Conservation (phyloP, 2,888 invertebrate genomes). For the Nomada ruficornis region DNA sequence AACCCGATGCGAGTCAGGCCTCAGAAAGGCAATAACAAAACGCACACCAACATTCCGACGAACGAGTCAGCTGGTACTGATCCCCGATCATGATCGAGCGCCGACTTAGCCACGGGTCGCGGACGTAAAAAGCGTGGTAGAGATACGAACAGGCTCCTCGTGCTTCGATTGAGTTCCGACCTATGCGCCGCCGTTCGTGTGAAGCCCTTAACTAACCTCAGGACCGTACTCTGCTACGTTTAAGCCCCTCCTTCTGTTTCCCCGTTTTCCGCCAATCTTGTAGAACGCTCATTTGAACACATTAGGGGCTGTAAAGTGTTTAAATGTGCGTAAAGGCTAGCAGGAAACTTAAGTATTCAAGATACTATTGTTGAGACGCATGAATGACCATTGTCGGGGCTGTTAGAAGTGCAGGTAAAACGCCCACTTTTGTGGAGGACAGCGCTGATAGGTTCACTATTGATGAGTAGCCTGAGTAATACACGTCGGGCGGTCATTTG, state of each 20-base stretch:
- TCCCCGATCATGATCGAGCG: conserved; percentile 58
- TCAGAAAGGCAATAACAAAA: conserved; percentile 49
- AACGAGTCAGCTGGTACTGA: conserved; percentile 79
- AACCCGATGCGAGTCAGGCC: not conserved
- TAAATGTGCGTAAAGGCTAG: not conserved
- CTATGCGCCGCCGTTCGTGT: conserved; percentile 57
- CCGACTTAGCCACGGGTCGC: conserved; percentile 57
- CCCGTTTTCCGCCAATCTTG: not conserved
- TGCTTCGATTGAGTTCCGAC: conserved; percentile 45
- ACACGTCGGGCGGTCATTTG: not conserved
- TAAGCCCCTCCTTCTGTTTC: not conserved
- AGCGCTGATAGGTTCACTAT: conserved; percentile 9
- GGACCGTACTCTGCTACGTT: conserved; percentile 25
- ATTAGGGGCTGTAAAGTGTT: not conserved
- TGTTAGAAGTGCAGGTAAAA: not conserved
- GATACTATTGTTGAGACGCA: not conserved
- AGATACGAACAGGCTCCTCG: conserved; percentile 32
- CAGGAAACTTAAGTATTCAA: not conserved
- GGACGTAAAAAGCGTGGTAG: conserved; percentile 44
- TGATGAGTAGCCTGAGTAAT: not conserved
- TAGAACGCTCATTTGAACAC: not conserved
- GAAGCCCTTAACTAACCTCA: conserved; percentile 51
- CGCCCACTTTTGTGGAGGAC: not conserved
- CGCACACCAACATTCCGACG: conserved; percentile 62
- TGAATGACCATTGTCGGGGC: not conserved